A percentile compares a stretch with the other conserved stretches of the same genome.
phyloP scores from a whole-genome alignment of 2,888 invertebrate species.

The Stenichneumon culpator region DNA sequence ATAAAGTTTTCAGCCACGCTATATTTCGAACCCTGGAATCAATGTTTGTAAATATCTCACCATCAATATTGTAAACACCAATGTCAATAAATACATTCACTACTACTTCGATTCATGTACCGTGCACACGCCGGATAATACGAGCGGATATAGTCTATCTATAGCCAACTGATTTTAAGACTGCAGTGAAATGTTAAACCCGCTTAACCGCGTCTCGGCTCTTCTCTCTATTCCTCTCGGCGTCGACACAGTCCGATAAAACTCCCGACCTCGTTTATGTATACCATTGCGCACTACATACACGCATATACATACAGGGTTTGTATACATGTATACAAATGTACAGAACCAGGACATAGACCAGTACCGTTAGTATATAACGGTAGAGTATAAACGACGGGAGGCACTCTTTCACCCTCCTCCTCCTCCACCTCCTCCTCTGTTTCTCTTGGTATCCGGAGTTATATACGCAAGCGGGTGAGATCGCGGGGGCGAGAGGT shows the following conservation, averaged over 20 bases:
- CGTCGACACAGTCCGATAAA: constrained; percentile 27
- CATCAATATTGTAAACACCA: too few species aligned
- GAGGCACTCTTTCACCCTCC: background rate
- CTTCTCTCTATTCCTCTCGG: background rate
- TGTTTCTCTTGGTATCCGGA: constrained; percentile 35
- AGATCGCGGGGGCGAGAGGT: constrained; percentile 47
- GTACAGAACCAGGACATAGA: constrained; percentile 15
- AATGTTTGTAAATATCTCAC: too few species aligned
- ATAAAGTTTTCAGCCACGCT: too few species aligned
- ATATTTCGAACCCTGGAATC: too few species aligned
- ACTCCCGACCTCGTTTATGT: constrained; percentile 36
- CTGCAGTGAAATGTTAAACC: too few species aligned
- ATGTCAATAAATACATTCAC: too few species aligned
- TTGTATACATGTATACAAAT: background rate
- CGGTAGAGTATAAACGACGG: constrained; percentile 27
- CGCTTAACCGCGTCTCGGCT: constrained; percentile 25
- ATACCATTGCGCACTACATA: constrained; percentile 29
- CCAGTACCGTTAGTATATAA: constrained; percentile 5
- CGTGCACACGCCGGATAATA: too few species aligned
- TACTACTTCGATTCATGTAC: too few species aligned
- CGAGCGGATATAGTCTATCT: too few species aligned
- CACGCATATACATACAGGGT: too few species aligned
- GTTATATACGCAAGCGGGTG: constrained; percentile 48
- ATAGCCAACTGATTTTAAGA: too few species aligned
- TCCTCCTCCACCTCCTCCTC: background rate